Percentiles rank a stretch among this genome's conserved stretches.
Evolutionary conservation across 2,797 vertebrate species (phyloP).

Genomic region (Gadopsis marmoratus): DNA sequence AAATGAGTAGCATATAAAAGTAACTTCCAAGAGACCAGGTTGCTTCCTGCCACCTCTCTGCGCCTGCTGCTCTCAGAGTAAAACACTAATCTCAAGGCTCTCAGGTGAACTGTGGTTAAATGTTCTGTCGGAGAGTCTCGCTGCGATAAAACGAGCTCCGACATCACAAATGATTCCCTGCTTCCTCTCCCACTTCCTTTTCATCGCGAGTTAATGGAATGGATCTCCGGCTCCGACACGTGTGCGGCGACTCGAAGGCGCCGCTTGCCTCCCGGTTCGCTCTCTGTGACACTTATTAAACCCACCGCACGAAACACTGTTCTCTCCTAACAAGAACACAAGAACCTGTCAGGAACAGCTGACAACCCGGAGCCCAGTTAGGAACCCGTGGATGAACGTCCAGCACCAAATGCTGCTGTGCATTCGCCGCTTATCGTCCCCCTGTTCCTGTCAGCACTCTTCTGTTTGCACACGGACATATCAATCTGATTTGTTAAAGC

Average conservation of each 20-base stretch:
- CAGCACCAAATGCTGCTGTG: not conserved
- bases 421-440: too few relatives aligned
- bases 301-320: not conserved
- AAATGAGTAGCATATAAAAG: not conserved
- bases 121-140: constrained; percentile 12
- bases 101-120: constrained; percentile 30
- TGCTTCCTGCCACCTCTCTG: not conserved
- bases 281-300: too few relatives aligned
- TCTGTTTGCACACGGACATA: too few relatives aligned
- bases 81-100: constrained; percentile 33
- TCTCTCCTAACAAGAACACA: not conserved
- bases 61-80: constrained; percentile 28
- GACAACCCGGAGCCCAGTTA: not conserved
- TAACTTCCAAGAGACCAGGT: not conserved
- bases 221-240: not conserved
- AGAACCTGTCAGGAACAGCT: not conserved
- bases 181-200: constrained; percentile 10
- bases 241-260: too few relatives aligned
- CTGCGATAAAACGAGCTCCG: too few relatives aligned
- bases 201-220: constrained; percentile 6
- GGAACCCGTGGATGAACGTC: not conserved
- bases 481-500: too few relatives aligned
- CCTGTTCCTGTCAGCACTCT: too few relatives aligned
- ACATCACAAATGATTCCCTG: constrained; percentile 31
- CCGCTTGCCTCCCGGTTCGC: not conserved